A percentile compares a stretch with the other conserved stretches of the same genome.
These are phyloP conservation scores for Barnardius zonarius DNA, from an alignment of 2,113 vertebrate species.

Conservation along the genomic window DNA sequence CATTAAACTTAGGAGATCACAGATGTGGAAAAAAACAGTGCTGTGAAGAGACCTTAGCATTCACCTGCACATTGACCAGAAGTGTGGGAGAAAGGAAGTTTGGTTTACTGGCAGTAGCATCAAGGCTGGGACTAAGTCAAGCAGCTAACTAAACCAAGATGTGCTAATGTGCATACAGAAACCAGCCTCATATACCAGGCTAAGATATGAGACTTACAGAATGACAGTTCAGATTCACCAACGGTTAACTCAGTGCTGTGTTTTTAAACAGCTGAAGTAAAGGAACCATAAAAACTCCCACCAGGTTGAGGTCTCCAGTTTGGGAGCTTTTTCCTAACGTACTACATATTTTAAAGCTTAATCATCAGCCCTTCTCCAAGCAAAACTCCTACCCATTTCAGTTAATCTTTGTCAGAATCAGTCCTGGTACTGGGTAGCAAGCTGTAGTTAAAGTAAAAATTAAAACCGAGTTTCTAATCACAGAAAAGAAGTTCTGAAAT, in stretches of 20 bases:
- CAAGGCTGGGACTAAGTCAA: background rate
- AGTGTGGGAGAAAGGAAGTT: background rate
- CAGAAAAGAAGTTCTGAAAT: background rate
- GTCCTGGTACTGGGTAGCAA: background rate
- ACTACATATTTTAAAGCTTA: slow-evolving; percentile 48
- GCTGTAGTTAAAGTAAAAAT: background rate
- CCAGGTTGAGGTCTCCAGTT: background rate
- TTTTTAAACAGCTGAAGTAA: background rate
- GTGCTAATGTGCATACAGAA: background rate
- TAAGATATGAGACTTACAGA: background rate
- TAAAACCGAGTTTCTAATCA: background rate
- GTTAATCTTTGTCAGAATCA: slow-evolving; percentile 38
- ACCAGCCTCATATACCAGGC: background rate
- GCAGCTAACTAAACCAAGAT: background rate
- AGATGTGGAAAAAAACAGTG: background rate
- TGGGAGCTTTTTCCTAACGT: background rate
- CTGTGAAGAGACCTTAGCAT: background rate
- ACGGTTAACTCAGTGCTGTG: background rate
- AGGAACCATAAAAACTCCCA: slow-evolving; percentile 18
- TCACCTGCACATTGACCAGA: background rate
- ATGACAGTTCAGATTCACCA: background rate
- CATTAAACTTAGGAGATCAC: background rate
- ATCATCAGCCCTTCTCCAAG: slow-evolving; percentile 39
- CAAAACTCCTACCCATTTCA: slow-evolving; percentile 18
- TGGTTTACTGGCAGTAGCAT: background rate